Evolutionary conservation across 2,888 invertebrate species (phyloP).

Genomic region (Helleia helle): DNA sequence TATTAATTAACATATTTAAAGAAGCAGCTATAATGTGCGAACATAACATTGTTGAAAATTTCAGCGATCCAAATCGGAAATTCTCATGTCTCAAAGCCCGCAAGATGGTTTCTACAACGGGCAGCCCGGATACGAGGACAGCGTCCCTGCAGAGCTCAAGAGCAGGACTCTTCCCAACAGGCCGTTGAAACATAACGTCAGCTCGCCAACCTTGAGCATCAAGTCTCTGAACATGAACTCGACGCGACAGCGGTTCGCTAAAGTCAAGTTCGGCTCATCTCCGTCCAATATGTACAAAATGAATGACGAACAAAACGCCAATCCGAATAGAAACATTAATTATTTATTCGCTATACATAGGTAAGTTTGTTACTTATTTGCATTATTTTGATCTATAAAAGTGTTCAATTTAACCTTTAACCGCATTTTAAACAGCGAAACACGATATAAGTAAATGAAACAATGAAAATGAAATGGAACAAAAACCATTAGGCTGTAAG

Average conservation of each 20-base stretch:
- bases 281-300: conserved; percentile 41
- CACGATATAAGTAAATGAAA: too few species aligned
- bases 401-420: background rate
- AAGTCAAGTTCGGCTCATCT: conserved; percentile 33
- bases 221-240: background rate
- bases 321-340: conserved; percentile 22
- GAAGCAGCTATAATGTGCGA: too few species aligned
- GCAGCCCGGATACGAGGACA: conserved; percentile 20
- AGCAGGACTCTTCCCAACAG: conserved; percentile 31
- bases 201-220: conserved; percentile 30
- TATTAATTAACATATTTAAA: too few species aligned
- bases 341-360: conserved; percentile 86
- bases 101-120: conserved; percentile 35
- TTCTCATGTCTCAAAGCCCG: conserved; percentile 56
- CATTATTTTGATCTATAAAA: too few species aligned
- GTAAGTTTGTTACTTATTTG: too few species aligned
- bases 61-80: conserved; percentile 61
- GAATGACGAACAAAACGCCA: conserved; percentile 20
- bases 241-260: background rate
- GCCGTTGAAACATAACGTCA: conserved; percentile 43
- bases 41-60: too few species aligned
- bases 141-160: conserved; percentile 17
- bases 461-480: too few species aligned
- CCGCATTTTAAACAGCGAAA: too few species aligned
- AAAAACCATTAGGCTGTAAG: too few species aligned